These are phyloP conservation scores for Scrobipalpa costella DNA, from an alignment of 2,888 invertebrate species.

Conservation along the genomic window DNA sequence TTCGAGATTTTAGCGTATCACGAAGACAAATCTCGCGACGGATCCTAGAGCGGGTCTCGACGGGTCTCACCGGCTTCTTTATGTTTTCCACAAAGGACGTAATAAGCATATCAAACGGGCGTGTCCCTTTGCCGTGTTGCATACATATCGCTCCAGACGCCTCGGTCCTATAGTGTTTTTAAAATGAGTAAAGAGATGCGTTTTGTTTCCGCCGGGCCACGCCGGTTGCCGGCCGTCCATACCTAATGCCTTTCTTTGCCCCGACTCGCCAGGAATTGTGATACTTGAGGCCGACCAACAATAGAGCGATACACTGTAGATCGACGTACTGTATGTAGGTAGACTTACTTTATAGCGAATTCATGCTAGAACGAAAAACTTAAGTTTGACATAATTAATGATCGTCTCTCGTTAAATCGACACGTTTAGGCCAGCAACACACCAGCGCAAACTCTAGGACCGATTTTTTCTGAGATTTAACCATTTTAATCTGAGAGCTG, in stretches of 20 bases:
- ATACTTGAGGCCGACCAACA: too few relatives aligned
- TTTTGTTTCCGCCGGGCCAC: constrained; percentile 70
- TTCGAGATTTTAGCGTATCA: constrained; percentile 76
- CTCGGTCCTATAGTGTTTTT: constrained; percentile 64
- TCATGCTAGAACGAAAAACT: too few relatives aligned
- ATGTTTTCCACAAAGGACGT: constrained; percentile 75
- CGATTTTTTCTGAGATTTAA: too few relatives aligned
- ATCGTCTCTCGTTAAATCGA: too few relatives aligned
- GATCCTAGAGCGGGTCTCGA: constrained; percentile 58
- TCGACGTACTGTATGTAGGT: too few relatives aligned
- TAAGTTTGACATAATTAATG: too few relatives aligned
- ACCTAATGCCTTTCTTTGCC: constrained; percentile 56
- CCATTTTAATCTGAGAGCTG: too few relatives aligned
- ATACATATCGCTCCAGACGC: constrained; percentile 68
- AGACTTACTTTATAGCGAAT: too few relatives aligned
- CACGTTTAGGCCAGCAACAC: too few relatives aligned
- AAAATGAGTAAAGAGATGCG: constrained; percentile 73
- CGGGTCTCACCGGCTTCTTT: constrained; percentile 67
- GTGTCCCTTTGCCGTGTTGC: constrained; percentile 75
- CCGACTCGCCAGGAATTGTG: too few relatives aligned
- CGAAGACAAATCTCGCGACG: constrained; percentile 71
- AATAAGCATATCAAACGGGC: constrained; percentile 80
- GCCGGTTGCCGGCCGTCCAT: constrained; percentile 55
- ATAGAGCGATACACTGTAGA: too few relatives aligned
- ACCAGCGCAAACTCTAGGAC: too few relatives aligned